Conservation (phyloP, 2,797 vertebrate species). For the Otolemur crassicaudatus region DNA sequence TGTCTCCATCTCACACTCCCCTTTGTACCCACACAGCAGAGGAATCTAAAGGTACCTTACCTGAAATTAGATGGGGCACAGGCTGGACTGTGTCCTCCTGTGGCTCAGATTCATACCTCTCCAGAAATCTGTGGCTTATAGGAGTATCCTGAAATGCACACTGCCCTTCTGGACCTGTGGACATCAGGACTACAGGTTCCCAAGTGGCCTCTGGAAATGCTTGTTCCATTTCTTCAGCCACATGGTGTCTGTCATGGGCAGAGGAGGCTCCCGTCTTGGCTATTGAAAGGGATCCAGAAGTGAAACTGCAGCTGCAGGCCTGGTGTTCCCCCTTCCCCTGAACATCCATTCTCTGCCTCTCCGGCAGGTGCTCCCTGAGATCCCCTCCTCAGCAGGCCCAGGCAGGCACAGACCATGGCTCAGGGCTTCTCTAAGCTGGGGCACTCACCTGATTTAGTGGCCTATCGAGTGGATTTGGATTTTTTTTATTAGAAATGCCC, state of each 20-base stretch:
- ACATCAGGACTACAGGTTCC: background rate
- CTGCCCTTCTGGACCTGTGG: background rate
- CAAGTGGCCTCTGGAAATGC: background rate
- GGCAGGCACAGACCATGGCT: background rate
- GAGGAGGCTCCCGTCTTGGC: background rate
- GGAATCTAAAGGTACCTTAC: background rate
- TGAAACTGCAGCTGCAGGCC: background rate
- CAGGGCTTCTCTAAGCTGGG: background rate
- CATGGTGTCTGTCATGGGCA: background rate
- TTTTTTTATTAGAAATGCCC: slow-evolving; percentile 76
- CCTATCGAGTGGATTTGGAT: slow-evolving; percentile 59
- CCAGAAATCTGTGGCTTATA: background rate
- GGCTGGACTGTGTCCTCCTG: background rate
- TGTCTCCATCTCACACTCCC: background rate
- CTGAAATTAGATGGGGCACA: background rate
- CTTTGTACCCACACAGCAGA: no score
- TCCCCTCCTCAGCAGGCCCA: background rate
- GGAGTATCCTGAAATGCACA: background rate
- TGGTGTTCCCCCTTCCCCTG: no score
- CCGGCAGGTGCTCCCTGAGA: background rate
- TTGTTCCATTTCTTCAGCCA: background rate
- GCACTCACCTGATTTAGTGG: slow-evolving; percentile 65
- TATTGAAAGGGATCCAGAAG: background rate
- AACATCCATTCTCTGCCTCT: background rate
- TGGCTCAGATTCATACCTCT: background rate